These are phyloP conservation scores for Leptinotarsa peninsularis DNA, from an alignment of 2,888 invertebrate species.

Conservation along the genomic window DNA sequence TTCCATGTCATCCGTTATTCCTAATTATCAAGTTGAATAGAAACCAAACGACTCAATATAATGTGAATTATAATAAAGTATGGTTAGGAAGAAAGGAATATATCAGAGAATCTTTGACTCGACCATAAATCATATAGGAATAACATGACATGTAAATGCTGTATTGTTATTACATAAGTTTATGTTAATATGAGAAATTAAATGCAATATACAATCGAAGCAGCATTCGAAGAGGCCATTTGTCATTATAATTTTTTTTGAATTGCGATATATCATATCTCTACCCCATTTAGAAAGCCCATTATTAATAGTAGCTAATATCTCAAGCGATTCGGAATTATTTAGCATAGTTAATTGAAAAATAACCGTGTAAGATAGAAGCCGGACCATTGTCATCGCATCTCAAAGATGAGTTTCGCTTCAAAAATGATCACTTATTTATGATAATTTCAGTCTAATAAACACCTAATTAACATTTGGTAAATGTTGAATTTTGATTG, in stretches of 20 bases:
- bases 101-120: constrained; percentile 51
- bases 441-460: not conserved
- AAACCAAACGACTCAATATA: constrained; percentile 44
- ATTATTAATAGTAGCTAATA: constrained; percentile 43
- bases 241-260: constrained; percentile 51
- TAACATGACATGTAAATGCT: constrained; percentile 57
- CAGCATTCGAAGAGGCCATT: constrained; percentile 55
- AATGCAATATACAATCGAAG: constrained; percentile 55
- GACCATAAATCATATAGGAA: constrained; percentile 55
- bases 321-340: constrained; percentile 30
- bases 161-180: constrained; percentile 58
- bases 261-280: constrained; percentile 38
- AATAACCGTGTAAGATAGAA: constrained; percentile 39
- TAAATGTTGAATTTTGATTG: constrained; percentile 6
- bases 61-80: constrained; percentile 41
- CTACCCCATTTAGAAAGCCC: constrained; percentile 45
- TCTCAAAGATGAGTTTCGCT: constrained; percentile 1
- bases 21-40: constrained; percentile 47
- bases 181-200: constrained; percentile 56
- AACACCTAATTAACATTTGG: not conserved
- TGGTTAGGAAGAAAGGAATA: constrained; percentile 41
- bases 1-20: constrained; percentile 42
- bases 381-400: constrained; percentile 34
- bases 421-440: constrained; percentile 4
- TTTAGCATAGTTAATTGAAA: constrained; percentile 36